These are phyloP conservation scores for Nephrotoma flavescens DNA, from an alignment of 2,888 invertebrate genomes.

Conservation along the genomic window DNA sequence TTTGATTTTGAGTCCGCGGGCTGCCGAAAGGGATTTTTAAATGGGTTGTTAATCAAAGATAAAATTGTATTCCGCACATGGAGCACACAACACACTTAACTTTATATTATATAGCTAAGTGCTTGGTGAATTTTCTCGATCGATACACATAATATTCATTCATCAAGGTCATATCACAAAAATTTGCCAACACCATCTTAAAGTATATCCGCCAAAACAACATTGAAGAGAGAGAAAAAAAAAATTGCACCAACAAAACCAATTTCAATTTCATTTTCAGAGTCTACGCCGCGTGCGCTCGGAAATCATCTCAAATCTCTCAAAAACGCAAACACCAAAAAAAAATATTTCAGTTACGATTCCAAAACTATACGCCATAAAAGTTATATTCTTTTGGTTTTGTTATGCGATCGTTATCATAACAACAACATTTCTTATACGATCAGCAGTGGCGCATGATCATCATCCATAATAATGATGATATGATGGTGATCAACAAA, in stretches of 20 bases:
- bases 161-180: background rate
- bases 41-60: background rate
- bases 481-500: background rate
- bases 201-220: background rate
- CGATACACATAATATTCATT: background rate
- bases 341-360: background rate
- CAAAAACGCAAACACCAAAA: background rate
- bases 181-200: background rate
- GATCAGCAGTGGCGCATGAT: background rate
- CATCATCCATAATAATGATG: background rate
- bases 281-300: background rate
- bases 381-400: background rate
- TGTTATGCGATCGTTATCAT: background rate
- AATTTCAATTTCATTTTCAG: background rate
- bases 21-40: background rate
- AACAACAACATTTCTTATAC: background rate
- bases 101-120: too few relatives aligned
- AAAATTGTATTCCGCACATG: too few relatives aligned
- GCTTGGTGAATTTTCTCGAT: too few relatives aligned
- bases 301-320: background rate
- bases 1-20: background rate
- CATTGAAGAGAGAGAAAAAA: background rate
- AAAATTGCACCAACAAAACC: background rate
- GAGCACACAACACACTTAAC: too few relatives aligned
- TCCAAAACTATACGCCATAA: background rate